Evolutionary conservation across 2,888 invertebrate species (phyloP), one percentile per base, ranked within the genome.

Genomic region (Hydroisotoma schaefferi): DNA sequence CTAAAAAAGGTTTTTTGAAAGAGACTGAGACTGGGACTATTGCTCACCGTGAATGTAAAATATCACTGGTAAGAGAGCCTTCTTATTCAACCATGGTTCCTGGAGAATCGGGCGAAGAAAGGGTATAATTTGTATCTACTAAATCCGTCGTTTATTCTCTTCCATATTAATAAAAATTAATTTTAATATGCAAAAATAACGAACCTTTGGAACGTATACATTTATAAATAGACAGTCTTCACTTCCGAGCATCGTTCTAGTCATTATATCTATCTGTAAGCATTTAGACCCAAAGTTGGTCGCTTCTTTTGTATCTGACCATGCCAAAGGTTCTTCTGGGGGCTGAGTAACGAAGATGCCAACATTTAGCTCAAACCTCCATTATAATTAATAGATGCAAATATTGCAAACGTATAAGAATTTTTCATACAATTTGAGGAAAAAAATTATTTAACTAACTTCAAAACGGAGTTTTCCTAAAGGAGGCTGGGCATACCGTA

Each of bases 181-280:
- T 33, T 15, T 33, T n/a, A n/a, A n/a, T n/a, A n/a, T n/a, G n/a
- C n/a, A n/a, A n/a, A n/a, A n/a, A n/a, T n/a, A 29, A 37, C 51
- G 55, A 57, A 68, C 61, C 51, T 59, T 64, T 27, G 67, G 69
- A 27, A 59, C 55, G 53, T 57, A 68, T 1, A 70, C 56, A 37
- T 70, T 68, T 12, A 70, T 25, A 47, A 55, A 61, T 6, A 70
- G 47, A 29, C 70, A 70, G 43, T 70, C 63, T 51, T 70, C 70
- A 6, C 38, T 33, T 10, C 70, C 70, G 10, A 52, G 58, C 8
- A 62, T 47, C 1, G 10, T 46, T 29, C 65, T 49, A 8, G 55
- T 53, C 2, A 68, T 55, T 5, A 59, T 57, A 46, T 69, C 65
- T 3, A 70, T 57, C 53, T 68, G 68, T 18, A 65, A 56, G 54